phyloP scores from a whole-genome alignment of 2,113 vertebrate genomes.

The Tenebrosternarchus preto region DNA sequence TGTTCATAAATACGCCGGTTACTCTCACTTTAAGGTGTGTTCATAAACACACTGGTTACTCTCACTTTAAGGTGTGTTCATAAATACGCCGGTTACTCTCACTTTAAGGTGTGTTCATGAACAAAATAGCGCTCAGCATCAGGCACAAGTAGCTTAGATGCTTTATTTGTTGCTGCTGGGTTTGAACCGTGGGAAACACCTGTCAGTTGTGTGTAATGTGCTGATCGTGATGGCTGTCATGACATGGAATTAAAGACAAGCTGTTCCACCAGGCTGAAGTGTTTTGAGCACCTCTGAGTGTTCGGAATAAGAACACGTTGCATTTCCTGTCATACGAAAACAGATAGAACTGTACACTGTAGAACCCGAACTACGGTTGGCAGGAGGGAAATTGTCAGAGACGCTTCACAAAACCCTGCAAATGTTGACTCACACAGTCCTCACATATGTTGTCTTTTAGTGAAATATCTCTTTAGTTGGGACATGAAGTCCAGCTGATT shows the following conservation, averaged over 20 bases:
- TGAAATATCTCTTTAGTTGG: not conserved
- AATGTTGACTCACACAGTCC: not conserved
- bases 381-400: not conserved
- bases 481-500: not conserved
- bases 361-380: not conserved
- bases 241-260: not conserved
- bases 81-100: too few relatives aligned
- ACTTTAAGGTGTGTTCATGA: too few relatives aligned
- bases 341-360: not conserved
- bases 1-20: too few relatives aligned
- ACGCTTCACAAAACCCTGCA: not conserved
- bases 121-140: too few relatives aligned
- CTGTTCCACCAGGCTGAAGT: not conserved
- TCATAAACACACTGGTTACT: too few relatives aligned
- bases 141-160: not conserved
- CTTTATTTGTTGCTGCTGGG: not conserved
- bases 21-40: too few relatives aligned
- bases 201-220: not conserved
- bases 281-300: not conserved
- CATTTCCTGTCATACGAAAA: not conserved
- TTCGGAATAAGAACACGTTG: not conserved
- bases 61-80: too few relatives aligned
- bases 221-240: not conserved
- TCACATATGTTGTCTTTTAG: conserved; percentile 12
- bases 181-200: not conserved